Conservation (phyloP, 2,888 invertebrate species). For the Tribolium freemani region DNA sequence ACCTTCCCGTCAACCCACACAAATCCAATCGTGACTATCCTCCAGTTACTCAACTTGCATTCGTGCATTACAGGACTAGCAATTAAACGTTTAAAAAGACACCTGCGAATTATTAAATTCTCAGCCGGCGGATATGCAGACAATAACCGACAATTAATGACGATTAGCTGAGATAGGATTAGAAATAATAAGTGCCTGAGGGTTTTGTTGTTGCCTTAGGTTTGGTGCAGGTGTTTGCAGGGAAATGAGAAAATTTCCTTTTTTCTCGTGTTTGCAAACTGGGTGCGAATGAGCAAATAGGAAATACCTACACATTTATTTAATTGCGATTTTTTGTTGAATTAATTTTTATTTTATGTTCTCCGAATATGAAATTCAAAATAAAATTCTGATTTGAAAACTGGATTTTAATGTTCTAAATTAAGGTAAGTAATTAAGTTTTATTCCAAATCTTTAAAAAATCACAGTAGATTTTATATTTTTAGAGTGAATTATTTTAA, state of each 20-base stretch:
- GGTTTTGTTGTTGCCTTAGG: not conserved
- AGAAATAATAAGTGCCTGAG: not conserved
- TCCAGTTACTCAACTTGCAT: conserved; percentile 31
- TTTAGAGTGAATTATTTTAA: no score
- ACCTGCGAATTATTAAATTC: conserved; percentile 31
- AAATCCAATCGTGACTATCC: conserved; percentile 27
- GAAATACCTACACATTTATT: not conserved
- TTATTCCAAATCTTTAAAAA: no score
- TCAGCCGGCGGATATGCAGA: conserved; percentile 2
- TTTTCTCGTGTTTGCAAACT: not conserved
- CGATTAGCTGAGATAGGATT: conserved; percentile 7
- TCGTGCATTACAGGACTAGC: conserved; percentile 14
- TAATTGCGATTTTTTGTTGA: not conserved
- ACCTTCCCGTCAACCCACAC: conserved; percentile 25
- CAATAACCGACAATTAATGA: conserved; percentile 18
- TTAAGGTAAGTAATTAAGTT: no score
- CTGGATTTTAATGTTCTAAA: no score
- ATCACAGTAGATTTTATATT: no score
- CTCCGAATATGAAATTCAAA: no score
- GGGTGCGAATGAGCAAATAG: not conserved
- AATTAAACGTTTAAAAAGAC: conserved; percentile 27
- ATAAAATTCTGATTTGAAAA: no score
- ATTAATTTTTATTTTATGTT: not conserved
- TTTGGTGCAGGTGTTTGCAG: not conserved
- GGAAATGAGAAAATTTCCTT: not conserved